Conservation (phyloP, 2,797 vertebrate genomes). For the Mycteria americana region DNA sequence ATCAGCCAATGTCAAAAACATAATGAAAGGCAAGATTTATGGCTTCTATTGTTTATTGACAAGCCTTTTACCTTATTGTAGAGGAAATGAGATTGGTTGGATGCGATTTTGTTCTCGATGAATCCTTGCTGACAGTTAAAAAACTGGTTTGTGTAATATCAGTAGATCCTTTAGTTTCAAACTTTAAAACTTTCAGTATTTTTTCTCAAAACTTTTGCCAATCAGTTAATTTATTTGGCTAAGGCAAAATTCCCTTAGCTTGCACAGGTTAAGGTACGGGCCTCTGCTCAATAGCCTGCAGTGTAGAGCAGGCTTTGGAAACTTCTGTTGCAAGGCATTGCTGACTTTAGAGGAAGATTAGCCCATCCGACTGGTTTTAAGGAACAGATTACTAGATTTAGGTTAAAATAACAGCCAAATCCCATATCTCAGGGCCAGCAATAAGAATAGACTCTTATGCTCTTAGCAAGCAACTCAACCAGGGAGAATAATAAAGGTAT, state of each 20-base stretch:
- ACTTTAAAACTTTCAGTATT: background rate
- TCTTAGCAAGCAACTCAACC: background rate
- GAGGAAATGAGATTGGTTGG: background rate
- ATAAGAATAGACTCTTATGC: background rate
- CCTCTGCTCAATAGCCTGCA: accelerated
- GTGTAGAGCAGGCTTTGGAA: background rate
- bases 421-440: background rate
- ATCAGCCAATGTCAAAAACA: background rate
- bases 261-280: background rate
- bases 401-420: background rate
- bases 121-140: background rate
- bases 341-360: background rate
- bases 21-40: background rate
- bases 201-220: background rate
- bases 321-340: background rate
- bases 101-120: background rate
- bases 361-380: background rate
- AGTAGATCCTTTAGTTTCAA: background rate
- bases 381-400: background rate
- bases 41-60: background rate
- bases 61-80: background rate
- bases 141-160: background rate
- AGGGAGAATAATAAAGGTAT: background rate
- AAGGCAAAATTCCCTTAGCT: background rate
- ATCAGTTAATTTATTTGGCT: background rate